A percentile compares a stretch with the other conserved stretches of the same genome.
phyloP scores from a whole-genome alignment of 2,888 invertebrate genomes.

The Cheilosia soror region DNA sequence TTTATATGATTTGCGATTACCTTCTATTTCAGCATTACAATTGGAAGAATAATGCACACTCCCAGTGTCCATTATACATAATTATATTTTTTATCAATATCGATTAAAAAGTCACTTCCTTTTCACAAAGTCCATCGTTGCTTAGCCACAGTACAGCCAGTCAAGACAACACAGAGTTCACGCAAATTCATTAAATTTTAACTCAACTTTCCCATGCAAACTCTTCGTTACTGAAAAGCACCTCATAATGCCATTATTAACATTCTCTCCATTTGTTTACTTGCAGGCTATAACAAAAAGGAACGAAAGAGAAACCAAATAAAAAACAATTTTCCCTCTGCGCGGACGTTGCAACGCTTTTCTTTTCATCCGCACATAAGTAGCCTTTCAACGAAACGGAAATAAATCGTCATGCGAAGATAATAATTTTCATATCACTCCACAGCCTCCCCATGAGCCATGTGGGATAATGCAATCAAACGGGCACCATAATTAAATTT shows the following conservation, averaged over 20 bases:
- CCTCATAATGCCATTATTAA: constrained; percentile 62
- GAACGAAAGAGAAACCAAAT: not conserved
- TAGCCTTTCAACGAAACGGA: constrained; percentile 71
- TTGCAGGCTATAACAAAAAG: constrained; percentile 55
- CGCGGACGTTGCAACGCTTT: constrained; percentile 42
- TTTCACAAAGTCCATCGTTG: not conserved
- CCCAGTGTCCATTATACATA: not conserved
- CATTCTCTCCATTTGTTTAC: constrained; percentile 69
- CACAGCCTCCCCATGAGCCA: constrained; percentile 52
- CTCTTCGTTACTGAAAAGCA: constrained; percentile 57
- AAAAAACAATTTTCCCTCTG: constrained; percentile 29
- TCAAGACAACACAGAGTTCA: constrained; percentile 8
- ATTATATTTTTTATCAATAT: constrained; percentile 32
- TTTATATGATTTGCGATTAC: not conserved
- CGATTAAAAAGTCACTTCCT: not conserved
- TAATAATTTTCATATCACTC: constrained; percentile 73
- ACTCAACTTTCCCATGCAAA: constrained; percentile 65
- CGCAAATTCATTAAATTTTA: constrained; percentile 45
- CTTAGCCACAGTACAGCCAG: not conserved
- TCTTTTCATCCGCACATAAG: constrained; percentile 55
- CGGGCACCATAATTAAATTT: constrained; percentile 66
- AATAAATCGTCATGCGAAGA: constrained; percentile 73
- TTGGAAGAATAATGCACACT: not conserved
- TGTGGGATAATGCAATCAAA: constrained; percentile 72
- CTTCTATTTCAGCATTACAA: not conserved